Conservation (phyloP, 2,113 vertebrate genomes). For the Reinhardtius hippoglossoides region DNA sequence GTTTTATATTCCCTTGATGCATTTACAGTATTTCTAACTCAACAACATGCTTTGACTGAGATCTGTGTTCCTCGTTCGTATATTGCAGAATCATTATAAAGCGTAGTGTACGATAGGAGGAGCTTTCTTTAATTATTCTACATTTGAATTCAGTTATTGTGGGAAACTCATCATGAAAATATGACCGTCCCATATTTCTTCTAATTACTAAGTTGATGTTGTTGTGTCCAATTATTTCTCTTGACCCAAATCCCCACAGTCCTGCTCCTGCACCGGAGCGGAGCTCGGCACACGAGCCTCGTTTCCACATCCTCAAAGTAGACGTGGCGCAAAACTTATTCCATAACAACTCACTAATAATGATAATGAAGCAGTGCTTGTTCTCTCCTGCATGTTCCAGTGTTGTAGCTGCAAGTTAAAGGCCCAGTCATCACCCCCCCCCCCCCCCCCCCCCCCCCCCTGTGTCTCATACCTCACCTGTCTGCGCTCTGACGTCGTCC, state of each 20-base stretch:
- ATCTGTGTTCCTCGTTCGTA: conserved; percentile 9
- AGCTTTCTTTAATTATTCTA: conserved; percentile 26
- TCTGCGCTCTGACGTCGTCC: conserved; percentile 20
- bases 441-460: conserved; percentile 38
- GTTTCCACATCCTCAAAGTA: conserved; percentile 32
- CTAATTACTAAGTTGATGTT: conserved; percentile 71
- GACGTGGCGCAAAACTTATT: conserved; percentile 23
- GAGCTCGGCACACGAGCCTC: conserved; percentile 54
- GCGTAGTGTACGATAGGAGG: neutral
- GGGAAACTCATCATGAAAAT: neutral
- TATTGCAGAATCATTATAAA: conserved; percentile 19
- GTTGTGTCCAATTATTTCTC: conserved; percentile 75
- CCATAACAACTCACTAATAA: conserved; percentile 44
- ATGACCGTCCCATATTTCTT: conserved; percentile 67
- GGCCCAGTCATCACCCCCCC: conserved; percentile 31
- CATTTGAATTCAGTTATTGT: conserved; percentile 22
- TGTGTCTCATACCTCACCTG: conserved; percentile 35
- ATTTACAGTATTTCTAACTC: no score
- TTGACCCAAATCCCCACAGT: conserved; percentile 71
- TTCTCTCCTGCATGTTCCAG: conserved; percentile 7
- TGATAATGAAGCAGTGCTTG: conserved; percentile 47
- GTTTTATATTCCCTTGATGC: no score
- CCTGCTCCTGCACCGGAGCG: conserved; percentile 34
- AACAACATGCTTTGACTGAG: no score
- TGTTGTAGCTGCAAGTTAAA: conserved; percentile 27